Evolutionary conservation across 2,113 vertebrate genomes (phyloP), one percentile per base, ranked within the genome.

Genomic region (Cisticola juncidis): DNA sequence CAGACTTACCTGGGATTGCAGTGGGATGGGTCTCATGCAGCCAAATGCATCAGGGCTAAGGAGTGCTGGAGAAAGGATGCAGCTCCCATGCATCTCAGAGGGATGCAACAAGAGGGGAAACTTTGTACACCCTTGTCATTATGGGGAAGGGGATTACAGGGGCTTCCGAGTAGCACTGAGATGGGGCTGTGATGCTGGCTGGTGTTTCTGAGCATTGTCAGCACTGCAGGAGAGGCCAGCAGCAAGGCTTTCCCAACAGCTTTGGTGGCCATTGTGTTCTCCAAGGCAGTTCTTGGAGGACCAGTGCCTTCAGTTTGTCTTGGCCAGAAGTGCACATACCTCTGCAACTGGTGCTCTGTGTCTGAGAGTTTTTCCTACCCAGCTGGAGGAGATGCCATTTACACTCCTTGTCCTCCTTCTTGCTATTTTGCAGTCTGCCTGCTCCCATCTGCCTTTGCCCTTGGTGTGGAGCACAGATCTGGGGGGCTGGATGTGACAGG

Each of bases 1-100:
- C 44, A 93, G 85, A 29, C n/a, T 77, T 81, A 26, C 5, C 25
- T 83, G 68, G 62, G 70, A 20, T 45, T 79, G 28, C 31, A 76
- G 0, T 0, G 2, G 23, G 15, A 22, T 78, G 54, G 14, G 8
- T 58, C 5, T 70, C 4, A 0, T 25, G 57, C 33, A 80, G 58
- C 33, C 62, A 81, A 38, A 44, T 20, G 4, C 5, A 1, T 29
- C 9, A 3, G 38, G 19, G 31, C 35, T 47, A 12, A 26, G 29
- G 68, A 80, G 33, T 1, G 3, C 26, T 47, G 62, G 61, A 47
- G 66, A 53, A 68, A 65, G 9, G 26, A 36, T 86, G 26, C 25
- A 61, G 68, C 28, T 90, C 1, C 0, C 17, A 3, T 40, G 48
- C 24, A 8, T 77, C 71, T 73, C 22, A 4, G 5, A 64, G 33